Percentiles rank a stretch among this genome's conserved stretches.
Evolutionary conservation across 2,888 invertebrate genomes (phyloP).

Genomic region (Onchidella celtica): DNA sequence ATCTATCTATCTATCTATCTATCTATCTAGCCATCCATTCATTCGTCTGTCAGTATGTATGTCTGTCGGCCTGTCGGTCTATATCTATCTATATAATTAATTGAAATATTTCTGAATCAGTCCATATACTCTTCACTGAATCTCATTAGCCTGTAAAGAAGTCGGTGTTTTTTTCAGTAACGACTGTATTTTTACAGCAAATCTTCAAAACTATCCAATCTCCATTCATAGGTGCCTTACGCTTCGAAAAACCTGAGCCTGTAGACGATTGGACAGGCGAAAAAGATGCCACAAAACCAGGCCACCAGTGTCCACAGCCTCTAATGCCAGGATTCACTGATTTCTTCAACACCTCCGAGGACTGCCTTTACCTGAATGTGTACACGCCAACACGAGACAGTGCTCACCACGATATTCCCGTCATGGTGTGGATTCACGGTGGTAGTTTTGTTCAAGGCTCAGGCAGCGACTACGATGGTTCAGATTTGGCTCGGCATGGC

Average conservation of each 20-base stretch:
- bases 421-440: constrained; percentile 32
- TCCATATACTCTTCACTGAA: too few relatives aligned
- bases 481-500: neutral
- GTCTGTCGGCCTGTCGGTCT: too few relatives aligned
- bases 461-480: neutral
- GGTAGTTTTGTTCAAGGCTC: neutral
- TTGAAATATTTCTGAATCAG: too few relatives aligned
- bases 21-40: too few relatives aligned
- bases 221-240: too few relatives aligned
- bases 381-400: neutral
- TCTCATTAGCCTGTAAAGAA: too few relatives aligned
- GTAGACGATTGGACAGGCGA: neutral
- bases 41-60: too few relatives aligned
- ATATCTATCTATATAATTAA: too few relatives aligned
- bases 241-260: neutral
- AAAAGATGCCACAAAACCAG: neutral
- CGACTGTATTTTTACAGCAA: too few relatives aligned
- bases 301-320: neutral
- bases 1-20: too few relatives aligned
- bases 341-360: neutral
- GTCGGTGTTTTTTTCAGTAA: too few relatives aligned
- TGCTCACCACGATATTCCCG: neutral
- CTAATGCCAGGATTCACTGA: neutral
- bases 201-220: too few relatives aligned
- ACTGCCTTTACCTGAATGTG: constrained; percentile 21